Conservation (phyloP, 2,797 vertebrate species). For the Mus minutoides region DNA sequence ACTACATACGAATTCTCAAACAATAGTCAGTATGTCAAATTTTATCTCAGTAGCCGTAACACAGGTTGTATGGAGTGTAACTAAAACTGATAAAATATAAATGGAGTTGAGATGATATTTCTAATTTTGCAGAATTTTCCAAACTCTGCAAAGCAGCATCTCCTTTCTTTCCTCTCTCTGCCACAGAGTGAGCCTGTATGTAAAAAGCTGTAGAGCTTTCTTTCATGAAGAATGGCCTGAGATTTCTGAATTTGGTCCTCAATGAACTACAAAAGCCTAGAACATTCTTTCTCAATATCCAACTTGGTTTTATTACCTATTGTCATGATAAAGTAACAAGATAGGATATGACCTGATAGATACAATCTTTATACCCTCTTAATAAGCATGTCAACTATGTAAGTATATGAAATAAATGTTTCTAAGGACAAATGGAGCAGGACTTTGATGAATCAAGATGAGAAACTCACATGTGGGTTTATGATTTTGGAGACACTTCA, state of each 20-base stretch:
- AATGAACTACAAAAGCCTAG: background rate
- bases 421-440: background rate
- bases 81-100: background rate
- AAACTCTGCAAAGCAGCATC: background rate
- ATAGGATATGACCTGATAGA: background rate
- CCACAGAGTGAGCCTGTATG: background rate
- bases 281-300: background rate
- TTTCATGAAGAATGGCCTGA: background rate
- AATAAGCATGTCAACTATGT: background rate
- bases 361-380: fast-evolving
- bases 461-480: background rate
- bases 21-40: background rate
- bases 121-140: background rate
- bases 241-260: background rate
- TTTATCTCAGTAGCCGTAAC: background rate
- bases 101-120: background rate
- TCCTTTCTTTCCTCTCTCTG: background rate
- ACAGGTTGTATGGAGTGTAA: background rate
- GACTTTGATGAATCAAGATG: background rate
- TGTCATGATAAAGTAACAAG: background rate
- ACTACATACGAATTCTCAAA: background rate
- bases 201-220: background rate
- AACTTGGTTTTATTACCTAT: background rate
- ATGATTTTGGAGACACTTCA: background rate
- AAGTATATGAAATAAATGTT: background rate